Percentiles rank a stretch among this genome's conserved stretches.
Conservation (phyloP, 2,888 invertebrate species). For the Pyrrhosoma nymphula region DNA sequence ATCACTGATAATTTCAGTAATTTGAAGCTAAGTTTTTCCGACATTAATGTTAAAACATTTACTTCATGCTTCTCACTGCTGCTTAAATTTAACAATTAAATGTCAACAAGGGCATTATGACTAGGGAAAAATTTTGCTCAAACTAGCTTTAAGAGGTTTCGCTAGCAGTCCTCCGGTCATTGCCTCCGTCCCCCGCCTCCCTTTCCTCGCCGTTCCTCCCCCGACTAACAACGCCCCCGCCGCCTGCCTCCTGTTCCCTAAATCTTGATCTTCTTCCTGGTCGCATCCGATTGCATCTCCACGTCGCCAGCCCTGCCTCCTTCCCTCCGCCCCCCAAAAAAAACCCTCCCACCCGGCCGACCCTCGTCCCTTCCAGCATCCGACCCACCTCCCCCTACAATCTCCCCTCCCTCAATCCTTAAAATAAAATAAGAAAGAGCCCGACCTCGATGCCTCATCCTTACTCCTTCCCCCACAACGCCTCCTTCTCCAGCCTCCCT, state of each 20-base stretch:
- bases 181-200: too few species aligned
- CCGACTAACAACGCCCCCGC: neutral
- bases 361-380: neutral
- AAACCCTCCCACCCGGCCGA: too few species aligned
- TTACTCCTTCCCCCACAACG: neutral
- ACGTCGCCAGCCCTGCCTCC: neutral
- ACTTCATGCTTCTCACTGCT: too few species aligned
- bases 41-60: too few species aligned
- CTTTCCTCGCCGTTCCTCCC: neutral
- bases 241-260: neutral
- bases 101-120: too few species aligned
- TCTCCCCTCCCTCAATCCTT: neutral
- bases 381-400: neutral
- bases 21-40: too few species aligned
- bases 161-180: too few species aligned
- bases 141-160: too few species aligned
- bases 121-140: too few species aligned
- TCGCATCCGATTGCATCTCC: conserved; percentile 1
- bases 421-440: too few species aligned
- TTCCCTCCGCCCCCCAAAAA: neutral
- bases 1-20: too few species aligned
- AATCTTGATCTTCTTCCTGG: neutral
- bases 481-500: neutral
- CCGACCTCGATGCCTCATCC: neutral
- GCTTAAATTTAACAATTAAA: too few species aligned